phyloP scores from a whole-genome alignment of 2,113 vertebrate species.

The Meles meles region DNA sequence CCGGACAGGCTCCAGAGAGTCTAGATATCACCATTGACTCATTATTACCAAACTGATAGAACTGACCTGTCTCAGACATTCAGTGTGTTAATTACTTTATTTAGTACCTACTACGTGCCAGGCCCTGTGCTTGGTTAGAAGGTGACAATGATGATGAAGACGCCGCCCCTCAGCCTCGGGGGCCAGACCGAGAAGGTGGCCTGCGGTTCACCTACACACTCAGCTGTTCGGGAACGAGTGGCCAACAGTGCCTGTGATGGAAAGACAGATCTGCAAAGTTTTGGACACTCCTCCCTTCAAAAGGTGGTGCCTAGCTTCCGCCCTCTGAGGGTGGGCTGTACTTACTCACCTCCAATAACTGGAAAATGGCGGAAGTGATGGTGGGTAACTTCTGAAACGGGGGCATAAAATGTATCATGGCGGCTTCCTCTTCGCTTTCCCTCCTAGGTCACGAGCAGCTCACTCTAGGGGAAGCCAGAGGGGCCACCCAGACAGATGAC shows the following conservation, averaged over 20 bases:
- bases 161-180: neutral
- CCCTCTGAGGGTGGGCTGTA: neutral
- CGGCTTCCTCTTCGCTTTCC: neutral
- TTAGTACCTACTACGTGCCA: neutral
- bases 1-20: neutral
- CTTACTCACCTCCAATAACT: neutral
- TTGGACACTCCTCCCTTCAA: neutral
- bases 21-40: neutral
- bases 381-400: neutral
- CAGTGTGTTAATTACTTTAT: neutral
- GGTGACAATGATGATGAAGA: neutral
- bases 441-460: neutral
- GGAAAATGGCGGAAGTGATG: neutral
- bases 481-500: neutral
- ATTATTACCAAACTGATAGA: neutral
- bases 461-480: neutral
- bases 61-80: neutral
- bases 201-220: rapidly evolving
- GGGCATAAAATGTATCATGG: neutral
- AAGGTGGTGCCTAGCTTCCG: neutral
- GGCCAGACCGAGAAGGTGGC: neutral
- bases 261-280: neutral
- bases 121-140: neutral
- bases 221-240: neutral
- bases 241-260: neutral